Evolutionary conservation across 2,888 invertebrate species (phyloP), one percentile per base, ranked within the genome.

Genomic region (Drosophila acutilabella): DNA sequence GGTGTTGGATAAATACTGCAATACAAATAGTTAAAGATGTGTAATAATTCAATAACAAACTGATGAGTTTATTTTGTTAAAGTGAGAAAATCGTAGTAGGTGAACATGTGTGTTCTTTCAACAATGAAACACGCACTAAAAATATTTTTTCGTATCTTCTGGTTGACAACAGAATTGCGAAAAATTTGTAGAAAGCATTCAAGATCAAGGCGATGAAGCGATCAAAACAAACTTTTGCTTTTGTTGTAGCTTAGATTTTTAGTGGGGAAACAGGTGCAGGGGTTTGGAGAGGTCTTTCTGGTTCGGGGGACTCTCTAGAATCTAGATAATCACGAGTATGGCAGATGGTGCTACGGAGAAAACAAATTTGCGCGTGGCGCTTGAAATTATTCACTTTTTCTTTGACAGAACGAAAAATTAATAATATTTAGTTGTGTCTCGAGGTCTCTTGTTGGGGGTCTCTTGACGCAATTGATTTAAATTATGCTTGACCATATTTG

Each of bases 141-240:
- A 87, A 84, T 84, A 81, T 80, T 71, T 51, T 75, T 26, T 33
- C 45, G 38, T 41, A 23, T 45, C 51, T 53, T 45, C 51, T 53
- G 73, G 81, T 81, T 87, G 87, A 80, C 87, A 84, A 84, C 87
- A 76, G 64, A 64, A 60, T 68, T 56, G 68, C 74, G 41, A 68
- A 73, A 50, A 30, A 72, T 64, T 26, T 58, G 45, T 51, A 44
- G 51, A 61, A 80, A 62, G 42, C 73, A 68, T 78, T 80, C 88
- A 87, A 84, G 87, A 87, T 84, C 83, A 84, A 87, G 87, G 85
- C 83, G 53, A 68, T 58, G 48, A 56, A 52, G 62, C 30, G 65
- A 80, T 72, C 85, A 87, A 80, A 84, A 84, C 78, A 87, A 83
- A 84, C 75, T 67, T 68, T 81, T 54, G 47, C 50, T 73, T 51